These are phyloP conservation scores for Bettongia penicillata DNA, from an alignment of 2,113 vertebrate genomes.

Conservation along the genomic window DNA sequence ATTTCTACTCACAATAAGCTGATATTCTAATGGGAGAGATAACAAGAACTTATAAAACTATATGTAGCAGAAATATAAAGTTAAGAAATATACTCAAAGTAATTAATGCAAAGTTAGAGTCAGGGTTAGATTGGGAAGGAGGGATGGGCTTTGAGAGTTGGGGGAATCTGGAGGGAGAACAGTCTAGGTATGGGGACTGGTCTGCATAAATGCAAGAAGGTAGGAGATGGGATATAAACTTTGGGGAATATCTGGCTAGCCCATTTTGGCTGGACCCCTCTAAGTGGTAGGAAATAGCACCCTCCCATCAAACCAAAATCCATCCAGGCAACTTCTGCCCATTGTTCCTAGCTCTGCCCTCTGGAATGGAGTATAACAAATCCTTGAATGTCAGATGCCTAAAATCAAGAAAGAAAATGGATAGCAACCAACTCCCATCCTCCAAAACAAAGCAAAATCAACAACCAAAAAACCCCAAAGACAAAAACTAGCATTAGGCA, in stretches of 20 bases:
- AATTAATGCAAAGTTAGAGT: not conserved
- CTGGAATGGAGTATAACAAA: not conserved
- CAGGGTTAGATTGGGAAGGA: not conserved
- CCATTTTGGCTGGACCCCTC: not conserved
- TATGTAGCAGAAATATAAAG: not conserved
- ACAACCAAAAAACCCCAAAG: no score
- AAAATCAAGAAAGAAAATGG: not conserved
- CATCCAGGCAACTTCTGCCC: not conserved
- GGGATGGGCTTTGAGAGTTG: not conserved
- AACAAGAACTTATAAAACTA: not conserved
- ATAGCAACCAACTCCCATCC: not conserved
- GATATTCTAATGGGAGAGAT: not conserved
- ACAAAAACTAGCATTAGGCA: not conserved
- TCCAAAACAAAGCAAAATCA: not conserved
- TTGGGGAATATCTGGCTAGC: not conserved
- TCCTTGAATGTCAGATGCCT: not conserved
- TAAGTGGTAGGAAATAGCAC: not conserved
- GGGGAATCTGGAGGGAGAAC: not conserved
- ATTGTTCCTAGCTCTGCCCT: not conserved
- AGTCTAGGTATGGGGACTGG: not conserved
- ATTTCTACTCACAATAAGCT: not conserved
- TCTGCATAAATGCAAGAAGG: not conserved
- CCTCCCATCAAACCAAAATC: not conserved
- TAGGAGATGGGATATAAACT: not conserved
- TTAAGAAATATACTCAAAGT: not conserved